phyloP scores from a whole-genome alignment of 2,888 invertebrate species.

The Notodonta ziczac region DNA sequence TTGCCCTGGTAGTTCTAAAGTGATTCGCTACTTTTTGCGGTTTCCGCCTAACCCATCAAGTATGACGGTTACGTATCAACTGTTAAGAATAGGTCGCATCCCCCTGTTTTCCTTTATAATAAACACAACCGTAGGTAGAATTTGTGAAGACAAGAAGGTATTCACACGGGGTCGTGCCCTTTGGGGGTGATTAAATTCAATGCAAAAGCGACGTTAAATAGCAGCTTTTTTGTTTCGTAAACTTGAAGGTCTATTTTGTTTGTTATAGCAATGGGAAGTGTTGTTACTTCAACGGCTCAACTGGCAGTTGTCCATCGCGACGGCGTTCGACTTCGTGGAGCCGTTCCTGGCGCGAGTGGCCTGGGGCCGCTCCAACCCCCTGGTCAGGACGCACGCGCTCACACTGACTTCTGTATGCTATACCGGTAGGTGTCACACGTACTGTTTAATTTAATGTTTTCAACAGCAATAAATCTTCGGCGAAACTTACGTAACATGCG shows the following conservation, averaged over 20 bases:
- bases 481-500: slow-evolving; percentile 57
- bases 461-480: slow-evolving; percentile 28
- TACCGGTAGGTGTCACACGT: slow-evolving; percentile 85
- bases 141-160: slow-evolving; percentile 43
- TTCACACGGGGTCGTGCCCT: slow-evolving; percentile 64
- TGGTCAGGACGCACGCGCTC: slow-evolving; percentile 89
- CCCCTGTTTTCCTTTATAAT: slow-evolving; percentile 52
- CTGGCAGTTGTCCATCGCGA: slow-evolving; percentile 92
- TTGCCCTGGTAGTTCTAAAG: slow-evolving; percentile 62
- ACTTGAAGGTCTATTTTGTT: slow-evolving; percentile 30
- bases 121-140: slow-evolving; percentile 29
- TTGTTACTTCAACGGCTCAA: slow-evolving; percentile 89
- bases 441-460: not conserved
- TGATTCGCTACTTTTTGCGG: slow-evolving; percentile 80
- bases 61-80: slow-evolving; percentile 81
- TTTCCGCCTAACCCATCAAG: slow-evolving; percentile 76
- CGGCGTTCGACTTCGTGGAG: slow-evolving; percentile 93
- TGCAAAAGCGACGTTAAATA: slow-evolving; percentile 29
- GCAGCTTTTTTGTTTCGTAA: slow-evolving; percentile 9
- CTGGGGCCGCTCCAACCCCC: slow-evolving; percentile 85
- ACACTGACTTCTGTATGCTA: slow-evolving; percentile 91
- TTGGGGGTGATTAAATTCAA: slow-evolving; percentile 45
- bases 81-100: slow-evolving; percentile 62
- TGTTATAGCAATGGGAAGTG: slow-evolving; percentile 91
- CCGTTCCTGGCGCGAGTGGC: slow-evolving; percentile 88